Conservation (phyloP, 2,797 vertebrate genomes). For the Lerista edwardsae region DNA sequence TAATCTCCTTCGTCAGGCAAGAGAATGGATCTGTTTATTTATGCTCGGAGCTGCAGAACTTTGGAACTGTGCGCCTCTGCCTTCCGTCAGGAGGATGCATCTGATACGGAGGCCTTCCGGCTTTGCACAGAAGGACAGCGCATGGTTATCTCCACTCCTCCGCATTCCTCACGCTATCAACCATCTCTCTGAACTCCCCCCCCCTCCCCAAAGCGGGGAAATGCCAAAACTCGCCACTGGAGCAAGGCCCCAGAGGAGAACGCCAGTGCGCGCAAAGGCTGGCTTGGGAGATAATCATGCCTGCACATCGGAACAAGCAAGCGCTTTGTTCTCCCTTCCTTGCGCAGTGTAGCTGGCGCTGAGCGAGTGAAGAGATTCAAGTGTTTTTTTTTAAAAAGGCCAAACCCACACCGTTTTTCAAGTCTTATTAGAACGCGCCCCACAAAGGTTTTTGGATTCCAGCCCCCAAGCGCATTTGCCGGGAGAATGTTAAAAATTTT, state of each 20-base stretch:
- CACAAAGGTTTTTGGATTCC: not conserved
- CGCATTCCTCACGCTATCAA: conserved; percentile 57
- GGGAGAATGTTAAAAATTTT: not conserved
- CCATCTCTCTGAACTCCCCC: conserved; percentile 65
- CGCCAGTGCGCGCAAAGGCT: not conserved
- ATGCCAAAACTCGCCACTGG: conserved; percentile 30
- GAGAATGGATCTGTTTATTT: conserved; percentile 71
- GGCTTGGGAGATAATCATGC: not conserved
- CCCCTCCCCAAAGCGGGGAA: conserved; percentile 23
- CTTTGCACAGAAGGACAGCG: conserved; percentile 51
- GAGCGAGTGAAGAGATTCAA: not conserved
- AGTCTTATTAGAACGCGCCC: not conserved
- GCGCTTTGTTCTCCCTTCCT: not conserved
- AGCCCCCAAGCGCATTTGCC: fast-evolving
- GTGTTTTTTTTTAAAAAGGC: conserved; percentile 32
- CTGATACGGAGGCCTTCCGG: conserved; percentile 62
- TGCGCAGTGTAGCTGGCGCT: fast-evolving
- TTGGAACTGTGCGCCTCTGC: conserved; percentile 65
- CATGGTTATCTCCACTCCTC: not conserved
- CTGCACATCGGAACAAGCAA: not conserved
- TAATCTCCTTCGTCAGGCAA: conserved; percentile 70
- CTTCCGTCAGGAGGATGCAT: conserved; percentile 60
- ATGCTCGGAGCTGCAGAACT: conserved; percentile 58
- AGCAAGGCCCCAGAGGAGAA: conserved; percentile 6
- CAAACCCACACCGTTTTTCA: not conserved